Conservation (phyloP, 2,797 vertebrate genomes). For the Babyrousa celebensis region DNA sequence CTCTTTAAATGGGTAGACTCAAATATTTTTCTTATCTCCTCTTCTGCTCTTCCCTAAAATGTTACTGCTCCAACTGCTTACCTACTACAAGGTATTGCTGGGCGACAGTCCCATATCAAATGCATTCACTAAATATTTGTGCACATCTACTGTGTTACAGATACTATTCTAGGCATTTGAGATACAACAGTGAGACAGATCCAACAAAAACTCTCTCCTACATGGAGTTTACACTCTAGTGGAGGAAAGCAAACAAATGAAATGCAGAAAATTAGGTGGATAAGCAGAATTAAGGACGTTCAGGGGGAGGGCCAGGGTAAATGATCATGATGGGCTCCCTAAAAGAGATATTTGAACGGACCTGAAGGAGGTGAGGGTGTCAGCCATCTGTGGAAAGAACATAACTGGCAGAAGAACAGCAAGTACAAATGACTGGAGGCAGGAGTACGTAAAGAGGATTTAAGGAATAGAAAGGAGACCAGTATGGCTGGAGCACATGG, state of each 20-base stretch:
- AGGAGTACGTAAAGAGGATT: neutral
- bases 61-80: neutral
- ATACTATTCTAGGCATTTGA: neutral
- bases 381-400: neutral
- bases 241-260: neutral
- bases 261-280: neutral
- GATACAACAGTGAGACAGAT: neutral
- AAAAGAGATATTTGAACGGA: neutral
- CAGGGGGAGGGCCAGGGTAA: neutral
- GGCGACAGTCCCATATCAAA: neutral
- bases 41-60: slow-evolving; percentile 26
- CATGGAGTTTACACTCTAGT: neutral
- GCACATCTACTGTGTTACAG: neutral
- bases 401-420: neutral
- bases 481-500: neutral
- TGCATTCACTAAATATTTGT: neutral
- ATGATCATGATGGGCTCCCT: neutral
- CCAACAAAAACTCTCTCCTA: neutral
- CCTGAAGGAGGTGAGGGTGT: neutral
- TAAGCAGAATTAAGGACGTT: neutral
- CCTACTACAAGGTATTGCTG: neutral
- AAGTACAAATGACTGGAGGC: neutral
- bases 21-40: slow-evolving; percentile 22
- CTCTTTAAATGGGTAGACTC: slow-evolving; percentile 26
- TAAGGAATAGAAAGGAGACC: neutral